Conservation (phyloP, 1,140 invertebrate genomes). For the Temnothorax nylanderi region DNA sequence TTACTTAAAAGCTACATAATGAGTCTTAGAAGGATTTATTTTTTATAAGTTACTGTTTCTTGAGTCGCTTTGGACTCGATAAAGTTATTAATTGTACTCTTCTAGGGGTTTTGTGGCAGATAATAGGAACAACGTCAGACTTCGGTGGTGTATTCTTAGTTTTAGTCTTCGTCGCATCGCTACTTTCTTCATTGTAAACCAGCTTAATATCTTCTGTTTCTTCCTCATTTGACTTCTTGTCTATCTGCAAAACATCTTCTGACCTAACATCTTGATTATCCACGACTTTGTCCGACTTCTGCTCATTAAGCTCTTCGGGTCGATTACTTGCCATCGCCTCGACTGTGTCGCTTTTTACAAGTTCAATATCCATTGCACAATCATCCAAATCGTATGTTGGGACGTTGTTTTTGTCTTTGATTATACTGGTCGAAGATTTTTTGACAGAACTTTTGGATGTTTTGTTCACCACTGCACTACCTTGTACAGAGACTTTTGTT, state of each 20-base stretch:
- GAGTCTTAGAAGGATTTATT: not conserved
- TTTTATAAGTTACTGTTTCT: conserved; percentile 81
- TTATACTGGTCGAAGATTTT: conserved; percentile 46
- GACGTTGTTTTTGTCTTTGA: not conserved
- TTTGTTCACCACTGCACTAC: conserved; percentile 8
- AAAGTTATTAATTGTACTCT: conserved; percentile 91
- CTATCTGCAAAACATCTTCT: not conserved
- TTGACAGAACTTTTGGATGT: conserved; percentile 72
- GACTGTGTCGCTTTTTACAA: conserved; percentile 36
- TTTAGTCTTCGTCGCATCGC: conserved; percentile 61
- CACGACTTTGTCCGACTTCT: conserved; percentile 9
- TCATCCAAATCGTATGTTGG: conserved; percentile 74
- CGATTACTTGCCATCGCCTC: not conserved
- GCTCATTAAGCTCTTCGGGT: not conserved
- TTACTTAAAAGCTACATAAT: not conserved
- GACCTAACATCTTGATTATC: conserved; percentile 34
- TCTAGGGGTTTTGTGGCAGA: conserved; percentile 87
- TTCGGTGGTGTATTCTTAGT: conserved; percentile 76
- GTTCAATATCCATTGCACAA: conserved; percentile 84
- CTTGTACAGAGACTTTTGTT: conserved; percentile 21
- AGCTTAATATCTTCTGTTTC: conserved; percentile 89
- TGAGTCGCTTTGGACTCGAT: conserved; percentile 90
- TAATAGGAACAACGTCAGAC: conserved; percentile 65
- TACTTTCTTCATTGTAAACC: conserved; percentile 87
- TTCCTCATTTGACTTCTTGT: conserved; percentile 62